Base-by-base conservation (phyloP, 2,113 vertebrate genomes). In the Chitala chitala region DNA sequence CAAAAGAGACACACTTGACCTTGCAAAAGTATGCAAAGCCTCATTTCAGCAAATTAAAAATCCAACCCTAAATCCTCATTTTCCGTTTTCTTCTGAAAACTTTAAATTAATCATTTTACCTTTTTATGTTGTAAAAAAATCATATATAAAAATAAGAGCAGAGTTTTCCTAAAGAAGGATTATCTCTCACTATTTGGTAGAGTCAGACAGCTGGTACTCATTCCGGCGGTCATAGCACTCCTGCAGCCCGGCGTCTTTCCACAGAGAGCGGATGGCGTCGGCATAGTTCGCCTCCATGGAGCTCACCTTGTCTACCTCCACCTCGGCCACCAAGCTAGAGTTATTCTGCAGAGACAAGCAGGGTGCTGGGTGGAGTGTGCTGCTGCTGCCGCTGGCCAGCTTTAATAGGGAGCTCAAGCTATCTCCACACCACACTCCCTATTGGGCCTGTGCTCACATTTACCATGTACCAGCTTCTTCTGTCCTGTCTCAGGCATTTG, bases 121-220 rank as follows among this genome's bases (percentile, higher is more conserved):
- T 59, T 7, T 59, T 4, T 26, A n/a, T n/a, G n/a, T n/a, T n/a
- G n/a, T n/a, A n/a, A n/a, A n/a, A n/a, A n/a, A n/a, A n/a, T n/a
- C n/a, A n/a, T n/a, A n/a, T n/a, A n/a, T n/a, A n/a, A n/a, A n/a
- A n/a, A n/a, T n/a, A n/a, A n/a, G 29, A 59, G 12, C 33, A 13
- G 59, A 17, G 1, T 38, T 3, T 36, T 22, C 15, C 17, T 38
- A 33, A 29, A 9, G 3, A 7, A 20, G 5, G 33, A 20, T 17
- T 20, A 15, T 17, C 9, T 53, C 93, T 90, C 86, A 94, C 91
- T 94, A 92, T 81, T 94, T 92, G 78, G 93, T 87, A 3, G 93
- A 95, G 79, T 94, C 93, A 0, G 92, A 94, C 65, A 95, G 89
- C 83, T 99, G 93, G 74, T 93, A 93, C 58, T 96, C 92, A 63